Conservation (phyloP, 2,113 vertebrate species). For the Dromaius novaehollandiae region DNA sequence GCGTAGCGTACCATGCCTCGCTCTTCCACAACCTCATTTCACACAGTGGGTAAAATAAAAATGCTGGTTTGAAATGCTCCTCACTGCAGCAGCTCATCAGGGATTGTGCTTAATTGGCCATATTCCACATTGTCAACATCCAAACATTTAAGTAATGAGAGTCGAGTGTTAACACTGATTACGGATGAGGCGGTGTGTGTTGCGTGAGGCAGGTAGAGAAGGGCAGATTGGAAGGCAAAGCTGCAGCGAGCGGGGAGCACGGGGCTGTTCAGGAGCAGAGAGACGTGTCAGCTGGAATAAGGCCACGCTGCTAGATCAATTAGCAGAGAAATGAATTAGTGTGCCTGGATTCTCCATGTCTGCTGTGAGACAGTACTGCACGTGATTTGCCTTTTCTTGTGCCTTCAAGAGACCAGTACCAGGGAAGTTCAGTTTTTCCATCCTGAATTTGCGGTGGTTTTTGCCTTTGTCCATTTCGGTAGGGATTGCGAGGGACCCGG, state of each 20-base stretch:
- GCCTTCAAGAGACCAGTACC: background rate
- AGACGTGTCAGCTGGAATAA: background rate
- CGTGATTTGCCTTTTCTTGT: background rate
- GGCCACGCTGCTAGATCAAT: accelerated
- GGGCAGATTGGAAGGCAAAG: background rate
- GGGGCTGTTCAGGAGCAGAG: background rate
- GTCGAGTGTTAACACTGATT: background rate
- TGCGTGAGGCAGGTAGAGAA: background rate
- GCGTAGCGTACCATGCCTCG: accelerated
- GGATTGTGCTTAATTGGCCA: background rate
- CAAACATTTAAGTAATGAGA: background rate
- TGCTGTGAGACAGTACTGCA: background rate
- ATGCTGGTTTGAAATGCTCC: background rate
- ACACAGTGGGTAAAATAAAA: background rate
- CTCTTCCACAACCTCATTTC: background rate
- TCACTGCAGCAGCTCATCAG: background rate
- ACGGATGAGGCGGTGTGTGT: accelerated
- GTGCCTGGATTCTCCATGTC: background rate
- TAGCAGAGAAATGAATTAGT: background rate
- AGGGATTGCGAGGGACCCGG: background rate
- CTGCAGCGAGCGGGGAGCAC: accelerated
- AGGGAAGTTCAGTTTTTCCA: background rate
- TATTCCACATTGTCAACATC: background rate
- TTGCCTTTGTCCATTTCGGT: no score
- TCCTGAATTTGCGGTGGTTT: background rate